A percentile compares a stretch with the other conserved stretches of the same genome.
Conservation (phyloP, 2,888 invertebrate genomes). For the Caenorhabditis panamensis region DNA sequence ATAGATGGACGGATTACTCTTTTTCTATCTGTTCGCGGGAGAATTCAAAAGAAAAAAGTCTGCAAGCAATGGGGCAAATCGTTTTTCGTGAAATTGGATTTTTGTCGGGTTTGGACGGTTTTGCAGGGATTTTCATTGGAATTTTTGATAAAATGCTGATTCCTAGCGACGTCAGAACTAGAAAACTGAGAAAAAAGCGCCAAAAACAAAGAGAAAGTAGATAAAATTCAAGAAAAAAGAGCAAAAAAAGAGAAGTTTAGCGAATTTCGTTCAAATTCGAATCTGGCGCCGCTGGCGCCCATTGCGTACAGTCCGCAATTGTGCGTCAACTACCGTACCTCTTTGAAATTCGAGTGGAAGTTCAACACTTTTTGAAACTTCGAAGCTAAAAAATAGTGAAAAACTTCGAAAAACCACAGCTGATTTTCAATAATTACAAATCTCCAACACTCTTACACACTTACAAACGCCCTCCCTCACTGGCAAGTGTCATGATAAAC, state of each 20-base stretch:
- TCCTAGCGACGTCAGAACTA: background rate
- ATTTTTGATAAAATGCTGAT: too few relatives aligned
- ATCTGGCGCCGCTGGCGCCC: constrained; percentile 32
- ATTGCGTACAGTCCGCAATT: constrained; percentile 35
- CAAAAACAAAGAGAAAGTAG: constrained; percentile 5
- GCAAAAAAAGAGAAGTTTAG: too few relatives aligned
- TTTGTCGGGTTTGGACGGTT: background rate
- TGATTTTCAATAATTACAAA: too few relatives aligned
- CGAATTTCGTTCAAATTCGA: constrained; percentile 22
- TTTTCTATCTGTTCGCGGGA: constrained; percentile 1
- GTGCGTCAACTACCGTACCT: constrained; percentile 36
- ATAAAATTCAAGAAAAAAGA: background rate
- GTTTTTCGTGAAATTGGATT: too few relatives aligned
- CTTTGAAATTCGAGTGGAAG: constrained; percentile 3
- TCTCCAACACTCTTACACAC: too few relatives aligned
- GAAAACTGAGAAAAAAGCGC: background rate
- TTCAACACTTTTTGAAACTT: background rate
- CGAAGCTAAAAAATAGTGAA: constrained; percentile 5
- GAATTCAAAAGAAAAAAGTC: too few relatives aligned
- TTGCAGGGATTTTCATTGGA: background rate
- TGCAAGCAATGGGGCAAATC: too few relatives aligned
- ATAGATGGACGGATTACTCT: constrained; percentile 34
- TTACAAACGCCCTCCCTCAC: constrained; percentile 10
- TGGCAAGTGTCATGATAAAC: constrained; percentile 27
- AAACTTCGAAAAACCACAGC: constrained; percentile 10